Conservation (phyloP, 2,888 invertebrate genomes). For the Drosophila suboccidentalis region DNA sequence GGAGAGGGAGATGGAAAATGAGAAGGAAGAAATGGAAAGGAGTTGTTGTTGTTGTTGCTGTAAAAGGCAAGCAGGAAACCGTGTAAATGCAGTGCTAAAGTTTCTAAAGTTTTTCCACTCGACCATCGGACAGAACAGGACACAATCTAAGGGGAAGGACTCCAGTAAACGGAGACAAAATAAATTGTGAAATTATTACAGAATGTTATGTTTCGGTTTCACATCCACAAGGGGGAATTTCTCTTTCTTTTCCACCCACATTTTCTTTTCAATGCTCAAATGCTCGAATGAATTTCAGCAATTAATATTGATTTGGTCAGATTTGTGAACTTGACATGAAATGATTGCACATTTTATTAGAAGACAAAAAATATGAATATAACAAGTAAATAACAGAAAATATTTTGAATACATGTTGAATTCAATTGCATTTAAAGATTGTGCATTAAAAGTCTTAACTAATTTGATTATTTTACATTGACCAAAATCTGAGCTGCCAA, state of each 20-base stretch:
- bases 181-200: slow-evolving; percentile 69
- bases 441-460: not conserved
- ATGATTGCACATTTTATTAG: slow-evolving; percentile 3
- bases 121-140: slow-evolving; percentile 50
- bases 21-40: not conserved
- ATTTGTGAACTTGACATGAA: slow-evolving; percentile 9
- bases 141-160: slow-evolving; percentile 5
- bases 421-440: not conserved
- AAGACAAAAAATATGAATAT: not conserved
- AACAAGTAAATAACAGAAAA: not conserved
- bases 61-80: slow-evolving; percentile 49
- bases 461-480: too few relatives aligned
- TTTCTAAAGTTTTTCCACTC: slow-evolving; percentile 60
- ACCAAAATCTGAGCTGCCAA: not conserved
- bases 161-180: slow-evolving; percentile 38
- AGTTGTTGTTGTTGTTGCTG: slow-evolving; percentile 4
- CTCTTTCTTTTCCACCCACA: not conserved
- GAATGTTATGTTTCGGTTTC: slow-evolving; percentile 47
- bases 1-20: not conserved
- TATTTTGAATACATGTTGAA: not conserved
- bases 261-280: slow-evolving; percentile 2
- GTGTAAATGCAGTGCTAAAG: slow-evolving; percentile 71
- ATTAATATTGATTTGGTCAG: slow-evolving; percentile 56
- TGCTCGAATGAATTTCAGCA: slow-evolving; percentile 43
- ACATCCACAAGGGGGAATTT: not conserved